Percentiles rank a stretch among this genome's conserved stretches.
Evolutionary conservation across 2,797 vertebrate species (phyloP).

Genomic region (Rhynchonycteris naso): DNA sequence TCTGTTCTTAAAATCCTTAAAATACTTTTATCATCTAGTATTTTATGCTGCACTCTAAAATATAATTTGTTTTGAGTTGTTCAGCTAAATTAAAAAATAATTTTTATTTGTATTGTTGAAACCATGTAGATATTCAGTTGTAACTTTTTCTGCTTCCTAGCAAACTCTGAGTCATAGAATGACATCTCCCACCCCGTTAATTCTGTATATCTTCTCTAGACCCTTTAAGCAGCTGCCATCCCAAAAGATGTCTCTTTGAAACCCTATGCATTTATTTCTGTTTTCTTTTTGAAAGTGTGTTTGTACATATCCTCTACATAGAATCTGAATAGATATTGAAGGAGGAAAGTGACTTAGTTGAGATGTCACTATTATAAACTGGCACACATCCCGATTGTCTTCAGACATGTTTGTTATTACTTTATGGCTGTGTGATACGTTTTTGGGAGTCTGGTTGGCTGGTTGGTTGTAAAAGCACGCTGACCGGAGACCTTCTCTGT

Average conservation of each 20-base stretch:
- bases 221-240: background rate
- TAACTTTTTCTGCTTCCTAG: background rate
- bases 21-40: background rate
- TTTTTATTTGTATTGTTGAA: background rate
- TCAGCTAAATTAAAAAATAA: constrained; percentile 23
- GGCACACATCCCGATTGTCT: background rate
- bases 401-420: background rate
- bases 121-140: background rate
- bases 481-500: background rate
- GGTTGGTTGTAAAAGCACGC: background rate
- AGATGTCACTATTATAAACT: constrained; percentile 5
- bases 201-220: background rate
- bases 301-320: background rate
- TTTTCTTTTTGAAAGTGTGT: background rate
- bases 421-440: rapidly evolving
- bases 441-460: background rate
- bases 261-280: background rate
- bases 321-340: background rate
- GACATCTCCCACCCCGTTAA: background rate
- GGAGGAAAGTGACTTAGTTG: constrained; percentile 7
- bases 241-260: background rate
- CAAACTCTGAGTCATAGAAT: background rate
- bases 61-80: background rate
- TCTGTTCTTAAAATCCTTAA: background rate
- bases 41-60: constrained; percentile 11